Percentiles rank a stretch among this genome's conserved stretches.
phyloP scores from a whole-genome alignment of 2,888 invertebrate genomes.

The Zootermopsis nevadensis region DNA sequence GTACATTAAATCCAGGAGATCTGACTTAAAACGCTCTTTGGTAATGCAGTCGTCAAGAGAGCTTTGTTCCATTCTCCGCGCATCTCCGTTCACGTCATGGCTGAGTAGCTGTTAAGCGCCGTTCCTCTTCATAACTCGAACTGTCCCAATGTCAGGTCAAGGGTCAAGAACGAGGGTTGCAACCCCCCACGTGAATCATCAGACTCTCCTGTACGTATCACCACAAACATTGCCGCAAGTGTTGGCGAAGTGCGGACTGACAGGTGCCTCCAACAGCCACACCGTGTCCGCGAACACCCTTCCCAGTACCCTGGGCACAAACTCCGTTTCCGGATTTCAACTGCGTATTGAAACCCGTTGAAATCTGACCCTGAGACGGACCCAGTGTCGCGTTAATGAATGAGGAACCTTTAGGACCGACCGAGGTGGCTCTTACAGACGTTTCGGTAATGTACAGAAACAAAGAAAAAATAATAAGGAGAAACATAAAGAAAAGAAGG shows the following conservation, averaged over 20 bases:
- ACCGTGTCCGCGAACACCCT: background rate
- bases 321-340: background rate
- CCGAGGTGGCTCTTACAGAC: too few relatives aligned
- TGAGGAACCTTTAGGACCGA: too few relatives aligned
- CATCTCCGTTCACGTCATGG: background rate
- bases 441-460: too few relatives aligned
- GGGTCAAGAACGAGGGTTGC: background rate
- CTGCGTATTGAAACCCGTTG: too few relatives aligned
- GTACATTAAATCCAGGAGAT: background rate
- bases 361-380: too few relatives aligned
- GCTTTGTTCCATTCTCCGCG: background rate
- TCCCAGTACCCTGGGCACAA: background rate
- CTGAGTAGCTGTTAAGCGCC: background rate
- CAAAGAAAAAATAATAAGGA: too few relatives aligned
- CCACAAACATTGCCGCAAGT: slow-evolving; percentile 3
- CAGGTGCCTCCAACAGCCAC: background rate
- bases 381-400: too few relatives aligned
- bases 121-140: background rate
- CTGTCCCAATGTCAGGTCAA: background rate
- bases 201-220: background rate
- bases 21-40: background rate
- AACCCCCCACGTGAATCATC: slow-evolving; percentile 2
- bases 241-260: background rate
- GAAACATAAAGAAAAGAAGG: too few relatives aligned
- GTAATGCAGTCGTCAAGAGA: background rate